These are phyloP conservation scores for Hydrophis major DNA, from an alignment of 2,797 vertebrate genomes.

Conservation along the genomic window DNA sequence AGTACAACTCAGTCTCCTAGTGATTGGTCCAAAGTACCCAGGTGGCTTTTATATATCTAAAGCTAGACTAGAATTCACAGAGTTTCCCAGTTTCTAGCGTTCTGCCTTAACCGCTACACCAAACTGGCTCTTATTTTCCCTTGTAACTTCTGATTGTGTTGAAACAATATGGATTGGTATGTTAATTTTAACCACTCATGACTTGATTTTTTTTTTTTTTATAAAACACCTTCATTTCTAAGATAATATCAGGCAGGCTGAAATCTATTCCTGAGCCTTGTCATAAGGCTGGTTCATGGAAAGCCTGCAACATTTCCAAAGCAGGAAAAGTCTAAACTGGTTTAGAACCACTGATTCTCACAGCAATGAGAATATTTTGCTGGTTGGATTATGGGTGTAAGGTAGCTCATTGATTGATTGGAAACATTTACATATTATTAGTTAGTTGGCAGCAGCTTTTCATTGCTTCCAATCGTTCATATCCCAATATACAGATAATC, in stretches of 20 bases:
- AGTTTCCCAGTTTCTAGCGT: no score
- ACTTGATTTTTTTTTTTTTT: not conserved
- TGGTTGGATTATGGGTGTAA: not conserved
- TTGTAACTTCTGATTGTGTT: not conserved
- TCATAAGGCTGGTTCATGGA: not conserved
- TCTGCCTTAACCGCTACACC: no score
- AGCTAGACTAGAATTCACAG: no score
- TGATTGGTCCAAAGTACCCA: no score
- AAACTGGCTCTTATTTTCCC: no score
- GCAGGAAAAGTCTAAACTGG: not conserved
- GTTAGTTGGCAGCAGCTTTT: not conserved
- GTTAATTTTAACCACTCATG: not conserved
- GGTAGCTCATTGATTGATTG: not conserved
- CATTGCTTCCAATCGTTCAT: not conserved
- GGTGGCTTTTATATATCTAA: no score
- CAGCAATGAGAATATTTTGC: not conserved
- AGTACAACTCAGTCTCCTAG: no score
- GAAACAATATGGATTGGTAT: not conserved
- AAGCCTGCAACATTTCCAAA: not conserved
- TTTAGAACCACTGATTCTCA: not conserved
- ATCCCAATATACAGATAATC: not conserved
- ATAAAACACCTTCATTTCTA: no score
- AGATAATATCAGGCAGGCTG: not conserved
- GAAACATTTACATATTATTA: no score
- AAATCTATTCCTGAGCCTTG: not conserved